A percentile compares a stretch with the other conserved stretches of the same genome.
Conservation (phyloP, 2,888 invertebrate species). For the Epistrophe grossulariae region DNA sequence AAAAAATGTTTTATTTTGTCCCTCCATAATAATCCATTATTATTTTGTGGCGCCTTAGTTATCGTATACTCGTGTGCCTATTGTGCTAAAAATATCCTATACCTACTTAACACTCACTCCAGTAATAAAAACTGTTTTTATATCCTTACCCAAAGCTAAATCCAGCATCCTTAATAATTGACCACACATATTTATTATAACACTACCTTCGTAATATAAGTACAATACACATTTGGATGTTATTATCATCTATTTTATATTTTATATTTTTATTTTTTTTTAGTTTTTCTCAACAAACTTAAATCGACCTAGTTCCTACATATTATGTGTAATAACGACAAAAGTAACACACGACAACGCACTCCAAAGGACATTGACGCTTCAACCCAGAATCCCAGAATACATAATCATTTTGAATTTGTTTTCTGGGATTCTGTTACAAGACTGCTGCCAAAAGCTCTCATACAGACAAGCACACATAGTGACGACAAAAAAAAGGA, state of each 20-base stretch:
- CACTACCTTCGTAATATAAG: slow-evolving; percentile 10
- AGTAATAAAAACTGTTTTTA: neutral
- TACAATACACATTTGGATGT: slow-evolving; percentile 44
- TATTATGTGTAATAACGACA: slow-evolving; percentile 11
- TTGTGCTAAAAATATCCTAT: neutral
- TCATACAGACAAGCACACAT: slow-evolving; percentile 2
- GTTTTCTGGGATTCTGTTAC: slow-evolving; percentile 36
- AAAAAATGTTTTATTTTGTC: too few species aligned
- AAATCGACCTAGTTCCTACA: slow-evolving; percentile 47
- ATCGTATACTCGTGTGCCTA: neutral
- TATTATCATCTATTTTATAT: slow-evolving; percentile 28
- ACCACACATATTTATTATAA: slow-evolving; percentile 34
- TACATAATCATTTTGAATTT: slow-evolving; percentile 47
- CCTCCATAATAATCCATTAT: too few species aligned
- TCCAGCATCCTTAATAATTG: slow-evolving; percentile 22
- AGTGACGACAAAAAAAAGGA: neutral
- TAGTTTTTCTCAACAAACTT: slow-evolving; percentile 26
- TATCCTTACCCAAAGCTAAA: neutral
- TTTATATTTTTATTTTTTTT: slow-evolving; percentile 22
- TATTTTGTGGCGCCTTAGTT: too few species aligned
- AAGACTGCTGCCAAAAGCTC: slow-evolving; percentile 47
- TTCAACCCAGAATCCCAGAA: slow-evolving; percentile 67
- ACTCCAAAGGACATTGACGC: slow-evolving; percentile 72
- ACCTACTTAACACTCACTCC: neutral
- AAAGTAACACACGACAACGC: slow-evolving; percentile 47